Conservation (phyloP, 2,113 vertebrate species). For the Hystrix brachyura region DNA sequence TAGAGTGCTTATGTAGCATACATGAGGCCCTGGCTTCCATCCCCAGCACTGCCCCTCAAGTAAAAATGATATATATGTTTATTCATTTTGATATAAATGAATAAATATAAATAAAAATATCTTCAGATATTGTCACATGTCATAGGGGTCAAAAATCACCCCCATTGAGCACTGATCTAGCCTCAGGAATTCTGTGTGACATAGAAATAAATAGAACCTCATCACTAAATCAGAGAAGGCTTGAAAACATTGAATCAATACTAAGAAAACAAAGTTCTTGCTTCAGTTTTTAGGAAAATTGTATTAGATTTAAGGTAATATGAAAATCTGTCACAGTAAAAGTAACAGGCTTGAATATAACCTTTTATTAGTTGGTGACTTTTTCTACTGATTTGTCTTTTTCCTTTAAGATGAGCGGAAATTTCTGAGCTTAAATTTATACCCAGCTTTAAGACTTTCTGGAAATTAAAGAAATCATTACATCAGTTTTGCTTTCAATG, state of each 20-base stretch:
- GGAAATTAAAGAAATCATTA: constrained; percentile 32
- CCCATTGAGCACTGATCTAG: neutral
- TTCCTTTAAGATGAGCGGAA: constrained; percentile 17
- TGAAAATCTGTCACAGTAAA: neutral
- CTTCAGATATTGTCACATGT: neutral
- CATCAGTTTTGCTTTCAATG: constrained; percentile 35
- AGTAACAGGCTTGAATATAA: neutral
- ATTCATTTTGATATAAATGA: neutral
- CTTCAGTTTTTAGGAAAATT: constrained; percentile 52
- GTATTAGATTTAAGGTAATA: constrained; percentile 28
- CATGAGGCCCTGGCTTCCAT: too few species aligned
- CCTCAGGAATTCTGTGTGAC: constrained; percentile 28
- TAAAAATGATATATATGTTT: neutral
- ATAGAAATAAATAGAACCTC: constrained; percentile 28
- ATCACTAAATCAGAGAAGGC: neutral
- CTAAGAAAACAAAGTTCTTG: neutral
- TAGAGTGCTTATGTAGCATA: neutral
- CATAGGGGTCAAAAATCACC: neutral
- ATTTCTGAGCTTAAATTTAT: constrained; percentile 61
- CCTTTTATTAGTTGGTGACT: neutral
- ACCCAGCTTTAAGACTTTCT: constrained; percentile 51
- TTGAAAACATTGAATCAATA: constrained; percentile 29
- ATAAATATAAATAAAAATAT: neutral
- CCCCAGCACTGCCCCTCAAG: neutral
- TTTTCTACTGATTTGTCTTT: constrained; percentile 36